Percentiles rank a stretch among this genome's conserved stretches.
These are phyloP conservation scores for Spinus pinus DNA, from an alignment of 2,797 vertebrate species.

Conservation along the genomic window DNA sequence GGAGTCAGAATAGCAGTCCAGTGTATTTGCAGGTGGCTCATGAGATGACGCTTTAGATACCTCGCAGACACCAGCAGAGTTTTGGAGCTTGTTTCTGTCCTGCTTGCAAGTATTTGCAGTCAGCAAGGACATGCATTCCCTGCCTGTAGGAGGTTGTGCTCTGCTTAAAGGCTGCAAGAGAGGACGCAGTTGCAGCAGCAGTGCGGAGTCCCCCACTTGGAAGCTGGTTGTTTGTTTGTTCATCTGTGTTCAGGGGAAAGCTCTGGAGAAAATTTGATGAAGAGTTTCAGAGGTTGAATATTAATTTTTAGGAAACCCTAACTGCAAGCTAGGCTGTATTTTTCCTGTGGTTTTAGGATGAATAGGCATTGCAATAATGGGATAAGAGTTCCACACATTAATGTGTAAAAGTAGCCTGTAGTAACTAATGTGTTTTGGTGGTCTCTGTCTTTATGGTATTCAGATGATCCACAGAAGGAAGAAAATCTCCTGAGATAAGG, in stretches of 20 bases:
- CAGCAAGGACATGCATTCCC: neutral
- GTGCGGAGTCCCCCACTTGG: accelerated
- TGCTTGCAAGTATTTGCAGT: neutral
- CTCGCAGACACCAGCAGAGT: neutral
- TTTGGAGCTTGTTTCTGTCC: neutral
- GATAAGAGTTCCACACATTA: accelerated
- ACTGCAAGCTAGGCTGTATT: neutral
- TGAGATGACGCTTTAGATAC: accelerated
- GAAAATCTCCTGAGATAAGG: neutral
- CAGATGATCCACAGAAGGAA: neutral
- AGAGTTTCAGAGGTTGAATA: neutral
- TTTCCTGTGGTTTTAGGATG: neutral
- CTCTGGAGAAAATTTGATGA: neutral
- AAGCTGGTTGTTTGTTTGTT: neutral
- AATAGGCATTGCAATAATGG: neutral
- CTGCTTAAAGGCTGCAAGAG: neutral
- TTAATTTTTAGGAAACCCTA: neutral
- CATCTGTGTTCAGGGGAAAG: neutral
- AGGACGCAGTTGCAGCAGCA: neutral
- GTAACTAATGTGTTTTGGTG: neutral
- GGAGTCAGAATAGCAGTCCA: neutral
- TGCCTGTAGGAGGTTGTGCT: neutral
- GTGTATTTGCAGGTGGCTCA: neutral
- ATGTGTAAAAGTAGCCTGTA: neutral
- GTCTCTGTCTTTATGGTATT: neutral